phyloP scores from a whole-genome alignment of 2,888 invertebrate species.

The Agonopterix heracliana region DNA sequence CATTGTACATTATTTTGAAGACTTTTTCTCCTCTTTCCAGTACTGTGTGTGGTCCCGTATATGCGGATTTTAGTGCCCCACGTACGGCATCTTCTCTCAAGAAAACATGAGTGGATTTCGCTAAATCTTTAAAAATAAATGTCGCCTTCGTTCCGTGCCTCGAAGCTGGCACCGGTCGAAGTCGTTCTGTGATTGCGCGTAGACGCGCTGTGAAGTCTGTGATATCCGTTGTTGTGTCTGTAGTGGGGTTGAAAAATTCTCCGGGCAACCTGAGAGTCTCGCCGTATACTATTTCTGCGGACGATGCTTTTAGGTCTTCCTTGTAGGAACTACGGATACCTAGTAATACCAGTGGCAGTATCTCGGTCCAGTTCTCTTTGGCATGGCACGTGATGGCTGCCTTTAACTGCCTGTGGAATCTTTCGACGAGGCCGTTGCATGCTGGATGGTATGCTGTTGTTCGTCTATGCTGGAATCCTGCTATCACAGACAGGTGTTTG shows the following conservation, averaged over 20 bases:
- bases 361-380: slow-evolving; percentile 12
- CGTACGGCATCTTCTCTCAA: slow-evolving; percentile 19
- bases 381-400: slow-evolving; percentile 28
- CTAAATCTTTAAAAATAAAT: slow-evolving; percentile 24
- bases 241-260: slow-evolving; percentile 9
- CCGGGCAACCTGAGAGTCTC: slow-evolving; percentile 15
- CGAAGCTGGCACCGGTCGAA: slow-evolving; percentile 15
- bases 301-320: slow-evolving; percentile 11
- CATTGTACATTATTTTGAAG: slow-evolving; percentile 17
- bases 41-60: slow-evolving; percentile 23
- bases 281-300: slow-evolving; percentile 20
- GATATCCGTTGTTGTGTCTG: slow-evolving; percentile 3
- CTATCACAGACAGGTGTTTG: slow-evolving; percentile 6
- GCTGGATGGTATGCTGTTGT: too few species aligned
- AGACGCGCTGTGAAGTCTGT: slow-evolving; percentile 17
- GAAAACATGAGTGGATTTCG: slow-evolving; percentile 17
- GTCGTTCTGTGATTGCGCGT: slow-evolving; percentile 6
- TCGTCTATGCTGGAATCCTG: slow-evolving; percentile 8
- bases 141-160: slow-evolving; percentile 12
- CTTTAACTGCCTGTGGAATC: slow-evolving; percentile 16
- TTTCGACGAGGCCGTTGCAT: too few species aligned
- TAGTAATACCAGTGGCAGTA: too few species aligned
- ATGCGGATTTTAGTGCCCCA: slow-evolving; percentile 21
- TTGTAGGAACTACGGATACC: slow-evolving; percentile 18
- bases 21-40: slow-evolving; percentile 17